phyloP scores from a whole-genome alignment of 2,888 invertebrate genomes.

The Dione juno region DNA sequence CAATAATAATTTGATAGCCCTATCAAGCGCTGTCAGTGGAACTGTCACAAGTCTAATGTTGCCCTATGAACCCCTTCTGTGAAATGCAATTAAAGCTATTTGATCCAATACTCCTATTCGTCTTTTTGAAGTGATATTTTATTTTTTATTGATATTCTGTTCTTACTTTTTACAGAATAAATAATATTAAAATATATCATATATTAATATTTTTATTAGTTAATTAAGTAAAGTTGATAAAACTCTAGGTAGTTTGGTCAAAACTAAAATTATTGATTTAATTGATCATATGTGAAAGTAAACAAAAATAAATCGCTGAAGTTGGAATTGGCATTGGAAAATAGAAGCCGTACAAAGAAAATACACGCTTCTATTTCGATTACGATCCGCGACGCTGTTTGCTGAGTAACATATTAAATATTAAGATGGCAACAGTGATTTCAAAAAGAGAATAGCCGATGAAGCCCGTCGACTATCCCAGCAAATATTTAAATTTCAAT shows the following conservation, averaged over 20 bases:
- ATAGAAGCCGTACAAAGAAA: not conserved
- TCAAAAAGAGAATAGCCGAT: slow-evolving; percentile 75
- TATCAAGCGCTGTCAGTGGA: slow-evolving; percentile 50
- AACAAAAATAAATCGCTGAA: not conserved
- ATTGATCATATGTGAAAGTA: not conserved
- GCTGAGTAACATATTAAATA: slow-evolving; percentile 71
- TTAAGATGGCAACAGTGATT: slow-evolving; percentile 75
- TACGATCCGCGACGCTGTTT: slow-evolving; percentile 38
- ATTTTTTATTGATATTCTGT: not conserved
- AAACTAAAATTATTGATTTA: too few relatives aligned
- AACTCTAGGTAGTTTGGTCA: too few relatives aligned
- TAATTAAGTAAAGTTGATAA: too few relatives aligned
- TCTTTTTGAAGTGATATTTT: not conserved
- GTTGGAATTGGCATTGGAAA: not conserved
- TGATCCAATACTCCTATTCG: not conserved
- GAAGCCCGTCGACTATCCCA: slow-evolving; percentile 73
- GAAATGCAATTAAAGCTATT: slow-evolving; percentile 68
- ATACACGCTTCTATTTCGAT: slow-evolving; percentile 31
- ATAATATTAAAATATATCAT: too few relatives aligned
- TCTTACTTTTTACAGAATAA: not conserved
- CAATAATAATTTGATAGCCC: slow-evolving; percentile 6
- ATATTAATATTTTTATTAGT: too few relatives aligned
- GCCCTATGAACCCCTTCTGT: slow-evolving; percentile 66
- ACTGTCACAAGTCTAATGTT: slow-evolving; percentile 53
- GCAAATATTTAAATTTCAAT: slow-evolving; percentile 84